Evolutionary conservation across 2,888 invertebrate genomes (phyloP), one percentile per base, ranked within the genome.

Genomic region (Pollenia angustigena): DNA sequence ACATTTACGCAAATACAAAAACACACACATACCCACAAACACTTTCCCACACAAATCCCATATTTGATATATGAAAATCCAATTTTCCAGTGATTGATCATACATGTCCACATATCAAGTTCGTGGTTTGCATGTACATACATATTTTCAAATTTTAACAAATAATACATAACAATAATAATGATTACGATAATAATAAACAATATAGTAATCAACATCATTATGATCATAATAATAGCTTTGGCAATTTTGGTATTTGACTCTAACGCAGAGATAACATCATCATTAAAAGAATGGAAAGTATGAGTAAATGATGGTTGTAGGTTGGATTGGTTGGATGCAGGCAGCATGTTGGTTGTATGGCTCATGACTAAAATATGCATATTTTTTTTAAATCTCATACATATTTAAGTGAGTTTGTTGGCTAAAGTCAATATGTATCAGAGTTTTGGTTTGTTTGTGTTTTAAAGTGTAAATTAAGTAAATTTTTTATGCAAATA

Each of bases 61-160:
- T 80, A 54, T 81, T 64, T 64, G 42, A 66, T 80, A 23, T 64
- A 90, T 91, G 92, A 91, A 92, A 93, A 93, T 93, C 92, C 93
- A 93, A 93, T 93, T 93, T 93, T 93, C 93, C 93, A 92, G 91
- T 93, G 93, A 93, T 93, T 93, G 93, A 93, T 92, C 93, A 92
- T 91, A 92, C 91, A 90, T 89, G 90, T 90, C 90, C 91, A 89
- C 90, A 90, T 90, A 91, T 92, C 91, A 91, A 90, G 90, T 89
- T 90, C 88, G 90, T 90, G 90, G 90, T 90, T 90, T 90, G 72
- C 72, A 75, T 83, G 78, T 76, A 23, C 23, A 23, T 23, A 23
- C 23, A 23, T 23, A 75, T 79, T 86, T 86, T 84, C 81, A 75
- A 84, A 56, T 84, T 87, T 84, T 84, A 81, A 72, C 85, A 76